Evolutionary conservation across 2,888 invertebrate species (phyloP), one percentile per base, ranked within the genome.

Genomic region (Scaptomyza flava): DNA sequence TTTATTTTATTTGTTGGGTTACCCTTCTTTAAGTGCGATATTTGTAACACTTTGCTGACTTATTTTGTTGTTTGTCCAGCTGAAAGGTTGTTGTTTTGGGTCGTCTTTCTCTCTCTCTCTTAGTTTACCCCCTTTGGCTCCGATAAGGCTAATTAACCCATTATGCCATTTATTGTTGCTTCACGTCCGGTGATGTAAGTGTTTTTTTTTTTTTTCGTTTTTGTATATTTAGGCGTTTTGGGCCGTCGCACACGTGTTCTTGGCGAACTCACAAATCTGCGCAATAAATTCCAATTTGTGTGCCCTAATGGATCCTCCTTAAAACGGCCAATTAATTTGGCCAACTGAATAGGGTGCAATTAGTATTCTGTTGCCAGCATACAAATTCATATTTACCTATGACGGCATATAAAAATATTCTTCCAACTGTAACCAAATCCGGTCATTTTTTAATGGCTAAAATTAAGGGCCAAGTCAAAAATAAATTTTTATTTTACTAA

Each of bases 1-100:
- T 27, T 27, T 27, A 6, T 45, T 64, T 62, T 47, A 12, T 27
- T 45, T 64, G 60, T 47, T 6, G 17, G 17, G n/a, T 38, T 36
- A 50, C 50, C 69, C 14, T 46, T 3, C 20, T 67, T 72, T 89
- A 87, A 84, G 89, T 87, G 87, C 76, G 87, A 87, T 89, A 85
- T 89, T 85, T 85, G 84, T 89, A 85, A 89, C 89, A 85, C 84
- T 85, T 87, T 84, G 77, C 81, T 65, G 87, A 77, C 74, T 73
- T 68, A 77, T 82, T 73, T 82, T 77, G 82, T 36, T 51, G 51
- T 71, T 41, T 82, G 65, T 60, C 31, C 70, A 69, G 61, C 79
- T 57, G 65, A 47, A 34, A 46, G 33, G 42, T 45, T 23, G 53
- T 17, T 36, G n/a, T 5, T 36, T 36, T 3, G 50, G 20, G 30